A percentile compares a stretch with the other conserved stretches of the same genome.
Evolutionary conservation across 2,797 vertebrate genomes (phyloP).

Genomic region (Lindbergichthys nudifrons): DNA sequence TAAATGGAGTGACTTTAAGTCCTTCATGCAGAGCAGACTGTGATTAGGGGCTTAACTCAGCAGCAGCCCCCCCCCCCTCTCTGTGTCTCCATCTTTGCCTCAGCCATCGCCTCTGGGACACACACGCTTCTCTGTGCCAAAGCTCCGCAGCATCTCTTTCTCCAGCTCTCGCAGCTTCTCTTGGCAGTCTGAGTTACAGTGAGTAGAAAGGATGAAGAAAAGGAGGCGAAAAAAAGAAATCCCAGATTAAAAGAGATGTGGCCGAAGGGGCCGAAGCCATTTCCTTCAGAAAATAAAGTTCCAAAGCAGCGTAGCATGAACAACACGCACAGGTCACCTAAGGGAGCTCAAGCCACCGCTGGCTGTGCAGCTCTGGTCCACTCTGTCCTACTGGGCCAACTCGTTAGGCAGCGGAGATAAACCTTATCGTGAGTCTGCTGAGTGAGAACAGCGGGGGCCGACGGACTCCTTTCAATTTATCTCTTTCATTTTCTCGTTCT

Average conservation of each 20-base stretch:
- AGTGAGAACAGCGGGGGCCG: constrained; percentile 65
- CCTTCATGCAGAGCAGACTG: constrained; percentile 79
- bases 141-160: constrained; percentile 72
- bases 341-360: constrained; percentile 59
- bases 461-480: constrained; percentile 68
- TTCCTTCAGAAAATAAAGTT: constrained; percentile 75
- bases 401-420: constrained; percentile 77
- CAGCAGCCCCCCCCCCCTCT: constrained; percentile 55
- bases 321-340: constrained; percentile 64
- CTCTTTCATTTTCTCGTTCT: constrained; percentile 55
- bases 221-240: constrained; percentile 59
- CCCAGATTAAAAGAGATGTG: constrained; percentile 78
- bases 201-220: constrained; percentile 72
- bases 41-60: constrained; percentile 81
- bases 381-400: constrained; percentile 62
- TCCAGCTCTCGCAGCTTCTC: constrained; percentile 66
- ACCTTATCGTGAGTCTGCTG: constrained; percentile 76
- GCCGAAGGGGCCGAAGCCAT: constrained; percentile 64
- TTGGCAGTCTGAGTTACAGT: constrained; percentile 77
- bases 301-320: constrained; percentile 69
- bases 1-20: constrained; percentile 83
- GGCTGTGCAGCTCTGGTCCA: constrained; percentile 45
- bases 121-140: constrained; percentile 72
- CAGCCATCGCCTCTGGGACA: constrained; percentile 73
- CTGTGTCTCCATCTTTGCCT: constrained; percentile 70